phyloP scores from a whole-genome alignment of 2,888 invertebrate species.

The Parnassius mnemosyne region DNA sequence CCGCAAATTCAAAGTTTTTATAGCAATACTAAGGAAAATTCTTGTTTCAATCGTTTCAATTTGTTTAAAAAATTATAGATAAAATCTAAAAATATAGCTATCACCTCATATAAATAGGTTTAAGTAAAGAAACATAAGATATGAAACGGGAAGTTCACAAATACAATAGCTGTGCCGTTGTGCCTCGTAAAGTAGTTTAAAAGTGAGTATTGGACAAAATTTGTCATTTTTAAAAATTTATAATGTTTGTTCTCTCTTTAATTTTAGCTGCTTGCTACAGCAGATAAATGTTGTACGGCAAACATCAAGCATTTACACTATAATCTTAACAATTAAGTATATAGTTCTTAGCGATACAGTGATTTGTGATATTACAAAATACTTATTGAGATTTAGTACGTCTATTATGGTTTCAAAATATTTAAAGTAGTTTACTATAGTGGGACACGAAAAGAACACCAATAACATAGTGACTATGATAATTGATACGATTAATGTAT shows the following conservation, averaged over 20 bases:
- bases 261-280: slow-evolving; percentile 15
- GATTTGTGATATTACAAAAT: slow-evolving; percentile 78
- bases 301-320: slow-evolving; percentile 23
- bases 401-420: slow-evolving; percentile 68
- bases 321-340: slow-evolving; percentile 21
- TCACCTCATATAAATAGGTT: background rate
- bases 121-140: slow-evolving; percentile 15
- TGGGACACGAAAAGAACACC: slow-evolving; percentile 74
- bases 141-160: slow-evolving; percentile 31
- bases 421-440: slow-evolving; percentile 68
- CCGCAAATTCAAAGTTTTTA: too few relatives aligned
- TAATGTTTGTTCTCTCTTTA: slow-evolving; percentile 24
- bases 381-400: slow-evolving; percentile 72
- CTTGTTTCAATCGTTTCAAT: too few relatives aligned
- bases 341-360: slow-evolving; percentile 68
- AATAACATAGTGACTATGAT: slow-evolving; percentile 65
- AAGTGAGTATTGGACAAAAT: slow-evolving; percentile 24
- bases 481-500: slow-evolving; percentile 40
- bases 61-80: too few relatives aligned
- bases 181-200: slow-evolving; percentile 63
- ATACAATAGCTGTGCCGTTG: slow-evolving; percentile 67
- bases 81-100: too few relatives aligned
- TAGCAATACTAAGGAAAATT: too few relatives aligned
- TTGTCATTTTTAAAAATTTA: slow-evolving; percentile 18
- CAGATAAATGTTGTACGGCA: slow-evolving; percentile 7